Conservation (phyloP, 2,797 vertebrate species). For the Gadopsis marmoratus region DNA sequence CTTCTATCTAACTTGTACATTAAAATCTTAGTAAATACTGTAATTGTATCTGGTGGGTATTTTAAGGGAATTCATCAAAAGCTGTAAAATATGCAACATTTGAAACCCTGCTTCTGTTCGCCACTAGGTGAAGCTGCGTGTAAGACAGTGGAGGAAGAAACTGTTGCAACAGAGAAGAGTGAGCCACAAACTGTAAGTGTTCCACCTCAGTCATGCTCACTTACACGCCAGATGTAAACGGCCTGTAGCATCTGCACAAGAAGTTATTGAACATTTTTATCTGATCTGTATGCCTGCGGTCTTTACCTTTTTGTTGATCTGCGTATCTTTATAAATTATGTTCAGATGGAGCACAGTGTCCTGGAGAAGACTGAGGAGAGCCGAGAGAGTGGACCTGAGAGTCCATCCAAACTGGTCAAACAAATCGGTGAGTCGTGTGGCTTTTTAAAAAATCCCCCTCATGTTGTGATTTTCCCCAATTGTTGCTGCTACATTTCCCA, state of each 20-base stretch:
- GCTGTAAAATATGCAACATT: not conserved
- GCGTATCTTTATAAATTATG: not conserved
- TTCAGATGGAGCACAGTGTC: slow-evolving; percentile 55
- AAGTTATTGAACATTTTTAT: not conserved
- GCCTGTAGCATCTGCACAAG: not conserved
- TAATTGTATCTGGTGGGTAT: not conserved
- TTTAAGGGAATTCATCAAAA: slow-evolving; percentile 4
- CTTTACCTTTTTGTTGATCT: not conserved
- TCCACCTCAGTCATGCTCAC: not conserved
- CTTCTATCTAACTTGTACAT: not conserved
- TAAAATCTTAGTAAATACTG: not conserved
- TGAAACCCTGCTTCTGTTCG: not conserved
- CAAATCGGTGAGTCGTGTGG: slow-evolving; percentile 75
- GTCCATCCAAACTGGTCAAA: slow-evolving; percentile 61
- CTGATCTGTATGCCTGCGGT: not conserved
- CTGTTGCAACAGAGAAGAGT: slow-evolving; percentile 18
- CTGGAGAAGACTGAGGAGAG: slow-evolving; percentile 39
- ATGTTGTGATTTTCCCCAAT: not conserved
- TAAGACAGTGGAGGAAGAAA: slow-evolving; percentile 39
- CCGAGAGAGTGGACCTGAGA: slow-evolving; percentile 35
- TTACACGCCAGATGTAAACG: not conserved
- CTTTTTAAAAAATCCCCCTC: not conserved
- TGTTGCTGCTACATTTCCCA: too few relatives aligned
- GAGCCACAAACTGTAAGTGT: slow-evolving; percentile 58
- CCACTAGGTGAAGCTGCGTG: slow-evolving; percentile 61